Conservation (phyloP, 2,888 invertebrate genomes). For the Chymomyza amoena region DNA sequence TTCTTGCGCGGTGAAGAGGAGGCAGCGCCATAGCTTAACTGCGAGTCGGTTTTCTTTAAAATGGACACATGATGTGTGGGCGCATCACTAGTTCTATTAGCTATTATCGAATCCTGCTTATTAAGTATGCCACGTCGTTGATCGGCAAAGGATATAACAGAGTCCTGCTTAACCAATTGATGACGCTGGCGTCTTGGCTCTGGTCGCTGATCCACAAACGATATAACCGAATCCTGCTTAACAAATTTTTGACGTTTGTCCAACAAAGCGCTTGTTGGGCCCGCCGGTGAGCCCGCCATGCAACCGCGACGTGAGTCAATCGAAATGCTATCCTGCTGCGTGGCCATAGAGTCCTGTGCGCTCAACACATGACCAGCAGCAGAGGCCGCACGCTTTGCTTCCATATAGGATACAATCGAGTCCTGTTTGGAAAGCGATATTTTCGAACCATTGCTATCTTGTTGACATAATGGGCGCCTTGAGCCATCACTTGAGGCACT, state of each 20-base stretch:
- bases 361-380: conserved; percentile 45
- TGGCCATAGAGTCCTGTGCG: conserved; percentile 59
- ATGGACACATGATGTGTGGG: conserved; percentile 78
- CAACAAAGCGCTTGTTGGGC: conserved; percentile 53
- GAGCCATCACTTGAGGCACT: conserved; percentile 78
- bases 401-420: conserved; percentile 79
- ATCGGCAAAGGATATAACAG: conserved; percentile 79
- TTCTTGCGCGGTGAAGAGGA: conserved; percentile 75
- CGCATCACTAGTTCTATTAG: conserved; percentile 76
- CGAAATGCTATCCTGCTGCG: conserved; percentile 76
- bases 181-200: conserved; percentile 78
- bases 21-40: conserved; percentile 68
- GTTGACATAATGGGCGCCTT: conserved; percentile 76
- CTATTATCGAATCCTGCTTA: conserved; percentile 78
- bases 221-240: conserved; percentile 79
- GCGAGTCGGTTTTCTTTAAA: conserved; percentile 78
- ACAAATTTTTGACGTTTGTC: conserved; percentile 78
- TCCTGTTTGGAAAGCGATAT: conserved; percentile 78
- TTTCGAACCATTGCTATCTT: conserved; percentile 78
- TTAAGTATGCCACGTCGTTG: conserved; percentile 76
- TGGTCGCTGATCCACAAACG: conserved; percentile 78
- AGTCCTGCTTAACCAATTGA: conserved; percentile 78
- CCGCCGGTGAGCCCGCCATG: conserved; percentile 45
- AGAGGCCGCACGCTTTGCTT: conserved; percentile 66
- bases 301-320: conserved; percentile 74